These are phyloP conservation scores for Caenorhabditis sp. DNA, from an alignment of 2,888 invertebrate species.

Conservation along the genomic window DNA sequence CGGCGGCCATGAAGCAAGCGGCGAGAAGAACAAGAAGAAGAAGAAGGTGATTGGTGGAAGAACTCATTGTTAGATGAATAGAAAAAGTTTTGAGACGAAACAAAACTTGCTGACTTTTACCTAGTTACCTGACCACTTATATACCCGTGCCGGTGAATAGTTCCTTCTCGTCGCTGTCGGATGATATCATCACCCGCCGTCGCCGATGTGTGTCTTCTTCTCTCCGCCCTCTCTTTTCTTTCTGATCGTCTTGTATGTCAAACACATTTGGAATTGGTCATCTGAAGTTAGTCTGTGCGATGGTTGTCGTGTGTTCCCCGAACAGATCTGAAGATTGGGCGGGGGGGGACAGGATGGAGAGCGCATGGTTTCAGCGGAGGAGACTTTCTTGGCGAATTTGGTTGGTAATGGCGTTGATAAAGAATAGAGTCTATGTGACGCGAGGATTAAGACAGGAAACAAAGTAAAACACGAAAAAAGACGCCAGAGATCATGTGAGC, in stretches of 20 bases:
- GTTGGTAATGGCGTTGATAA: slow-evolving; percentile 17
- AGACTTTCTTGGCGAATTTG: slow-evolving; percentile 22
- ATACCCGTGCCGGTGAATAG: neutral
- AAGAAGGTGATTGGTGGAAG: slow-evolving; percentile 24
- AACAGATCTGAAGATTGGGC: no score
- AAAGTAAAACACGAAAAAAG: slow-evolving; percentile 5
- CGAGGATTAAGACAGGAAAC: neutral
- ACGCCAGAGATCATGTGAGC: slow-evolving; percentile 22
- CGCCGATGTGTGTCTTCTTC: slow-evolving; percentile 4
- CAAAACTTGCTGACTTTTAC: slow-evolving; percentile 38
- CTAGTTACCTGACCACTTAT: slow-evolving; percentile 10
- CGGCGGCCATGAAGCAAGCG: slow-evolving; percentile 34
- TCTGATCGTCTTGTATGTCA: slow-evolving; percentile 17
- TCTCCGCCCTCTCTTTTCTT: slow-evolving; percentile 9
- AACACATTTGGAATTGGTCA: slow-evolving; percentile 46
- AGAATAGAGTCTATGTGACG: no score
- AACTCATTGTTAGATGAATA: slow-evolving; percentile 24
- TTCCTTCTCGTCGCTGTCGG: slow-evolving; percentile 18
- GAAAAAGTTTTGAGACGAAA: no score
- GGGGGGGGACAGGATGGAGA: no score
- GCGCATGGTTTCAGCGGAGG: slow-evolving; percentile 2
- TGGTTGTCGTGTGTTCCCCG: slow-evolving; percentile 35
- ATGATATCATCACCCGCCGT: slow-evolving; percentile 27
- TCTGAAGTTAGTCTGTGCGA: slow-evolving; percentile 2
- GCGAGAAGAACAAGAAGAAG: slow-evolving; percentile 41